Evolutionary conservation across 2,888 invertebrate species (phyloP).

Genomic region (Oligia fasciuncula): DNA sequence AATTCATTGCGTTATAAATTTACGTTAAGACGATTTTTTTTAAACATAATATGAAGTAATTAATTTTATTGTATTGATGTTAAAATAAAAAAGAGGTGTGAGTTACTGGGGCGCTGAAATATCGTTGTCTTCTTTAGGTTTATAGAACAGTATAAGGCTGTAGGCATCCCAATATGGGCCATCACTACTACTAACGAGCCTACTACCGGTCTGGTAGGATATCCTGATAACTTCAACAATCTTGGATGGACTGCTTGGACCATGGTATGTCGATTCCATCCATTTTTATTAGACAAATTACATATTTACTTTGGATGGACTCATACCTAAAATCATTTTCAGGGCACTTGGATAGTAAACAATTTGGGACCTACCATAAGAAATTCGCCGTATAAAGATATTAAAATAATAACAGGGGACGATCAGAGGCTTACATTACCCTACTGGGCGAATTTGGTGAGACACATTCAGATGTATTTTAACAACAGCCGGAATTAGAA

Average conservation of each 20-base stretch:
- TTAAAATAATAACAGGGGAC: slow-evolving; percentile 94
- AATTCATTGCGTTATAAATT: no score
- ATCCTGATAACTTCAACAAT: slow-evolving; percentile 90
- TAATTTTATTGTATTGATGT: neutral
- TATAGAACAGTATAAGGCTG: slow-evolving; percentile 92
- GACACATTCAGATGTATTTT: slow-evolving; percentile 43
- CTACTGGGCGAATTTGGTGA: slow-evolving; percentile 91
- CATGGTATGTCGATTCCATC: slow-evolving; percentile 76
- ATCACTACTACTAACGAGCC: slow-evolving; percentile 97
- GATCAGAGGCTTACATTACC: slow-evolving; percentile 93
- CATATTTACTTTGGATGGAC: no score
- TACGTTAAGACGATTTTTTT: neutral
- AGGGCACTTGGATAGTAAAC: no score
- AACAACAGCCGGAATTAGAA: neutral
- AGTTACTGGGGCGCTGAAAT: neutral
- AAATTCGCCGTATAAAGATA: slow-evolving; percentile 88
- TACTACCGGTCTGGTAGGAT: slow-evolving; percentile 88
- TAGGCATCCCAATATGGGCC: slow-evolving; percentile 93
- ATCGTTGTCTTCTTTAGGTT: slow-evolving; percentile 87
- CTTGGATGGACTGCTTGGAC: slow-evolving; percentile 92
- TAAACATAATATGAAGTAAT: neutral
- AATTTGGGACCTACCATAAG: slow-evolving; percentile 94
- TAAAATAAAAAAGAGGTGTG: neutral
- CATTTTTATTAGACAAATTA: neutral
- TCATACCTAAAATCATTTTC: no score